A percentile compares a stretch with the other conserved stretches of the same genome.
These are phyloP conservation scores for Brotogeris chrysoptera DNA, from an alignment of 2,797 vertebrate species.

Conservation along the genomic window DNA sequence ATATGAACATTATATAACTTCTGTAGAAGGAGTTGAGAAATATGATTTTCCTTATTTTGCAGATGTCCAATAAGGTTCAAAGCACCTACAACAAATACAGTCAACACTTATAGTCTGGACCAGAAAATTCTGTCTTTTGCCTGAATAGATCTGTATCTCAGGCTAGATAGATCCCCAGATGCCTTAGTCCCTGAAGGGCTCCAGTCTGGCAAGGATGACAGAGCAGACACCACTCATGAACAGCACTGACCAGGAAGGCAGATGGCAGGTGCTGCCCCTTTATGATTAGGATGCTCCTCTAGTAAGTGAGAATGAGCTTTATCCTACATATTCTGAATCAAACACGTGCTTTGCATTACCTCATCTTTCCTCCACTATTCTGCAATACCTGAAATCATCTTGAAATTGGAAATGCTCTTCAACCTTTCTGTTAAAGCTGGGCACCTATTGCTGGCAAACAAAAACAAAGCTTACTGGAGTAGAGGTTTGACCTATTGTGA, in stretches of 20 bases:
- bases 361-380: not conserved
- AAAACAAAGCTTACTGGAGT: not conserved
- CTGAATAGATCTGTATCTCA: not conserved
- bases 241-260: not conserved
- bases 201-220: not conserved
- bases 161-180: not conserved
- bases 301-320: not conserved
- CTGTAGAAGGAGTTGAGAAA: not conserved
- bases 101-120: not conserved
- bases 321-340: not conserved
- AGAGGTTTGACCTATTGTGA: not conserved
- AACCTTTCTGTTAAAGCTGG: not conserved
- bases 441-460: not conserved
- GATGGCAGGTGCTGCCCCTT: not conserved
- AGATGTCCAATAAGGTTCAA: not conserved
- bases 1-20: not conserved
- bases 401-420: not conserved
- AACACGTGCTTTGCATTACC: not conserved
- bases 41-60: not conserved
- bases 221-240: not conserved
- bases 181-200: not conserved
- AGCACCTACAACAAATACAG: not conserved
- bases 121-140: not conserved
- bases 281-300: not conserved
- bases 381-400: not conserved